These are phyloP conservation scores for Phenganax subtilis DNA, from an alignment of 92 coral and sea anemone genomes.

Conservation along the genomic window DNA sequence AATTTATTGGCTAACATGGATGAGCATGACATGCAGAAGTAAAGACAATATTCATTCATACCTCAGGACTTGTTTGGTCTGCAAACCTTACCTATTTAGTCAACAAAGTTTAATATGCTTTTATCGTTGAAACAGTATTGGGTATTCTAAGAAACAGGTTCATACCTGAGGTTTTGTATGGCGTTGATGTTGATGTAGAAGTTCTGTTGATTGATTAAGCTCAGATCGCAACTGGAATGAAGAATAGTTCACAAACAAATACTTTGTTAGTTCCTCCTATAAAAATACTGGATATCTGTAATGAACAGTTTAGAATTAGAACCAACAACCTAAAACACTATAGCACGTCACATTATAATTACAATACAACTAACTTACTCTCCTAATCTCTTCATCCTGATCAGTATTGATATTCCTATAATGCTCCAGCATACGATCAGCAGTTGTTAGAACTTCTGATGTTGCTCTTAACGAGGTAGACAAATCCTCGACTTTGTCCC, in stretches of 20 bases:
- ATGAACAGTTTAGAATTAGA: no score
- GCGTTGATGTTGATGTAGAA: slow-evolving; percentile 65
- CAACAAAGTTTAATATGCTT: neutral
- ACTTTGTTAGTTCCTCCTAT: neutral
- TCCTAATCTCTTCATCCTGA: slow-evolving; percentile 94
- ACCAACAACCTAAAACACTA: no score
- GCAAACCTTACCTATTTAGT: slow-evolving; percentile 25
- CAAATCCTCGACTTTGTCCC: slow-evolving; percentile 84
- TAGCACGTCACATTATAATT: neutral
- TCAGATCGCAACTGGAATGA: slow-evolving; percentile 67
- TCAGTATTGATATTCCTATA: slow-evolving; percentile 92
- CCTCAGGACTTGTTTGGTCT: slow-evolving; percentile 26
- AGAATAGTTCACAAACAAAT: neutral
- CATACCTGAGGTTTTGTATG: slow-evolving; percentile 78
- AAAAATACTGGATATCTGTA: no score
- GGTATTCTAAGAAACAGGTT: no score
- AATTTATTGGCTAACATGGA: neutral
- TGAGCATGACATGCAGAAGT: neutral
- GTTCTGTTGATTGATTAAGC: slow-evolving; percentile 83
- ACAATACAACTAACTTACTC: slow-evolving; percentile 47
- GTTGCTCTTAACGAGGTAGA: slow-evolving; percentile 95
- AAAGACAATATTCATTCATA: neutral
- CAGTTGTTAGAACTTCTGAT: slow-evolving; percentile 93
- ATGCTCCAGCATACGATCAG: slow-evolving; percentile 98
- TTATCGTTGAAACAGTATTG: no score